Evolutionary conservation across 2,888 invertebrate species (phyloP).

Genomic region (Zaprionus lineosus): DNA sequence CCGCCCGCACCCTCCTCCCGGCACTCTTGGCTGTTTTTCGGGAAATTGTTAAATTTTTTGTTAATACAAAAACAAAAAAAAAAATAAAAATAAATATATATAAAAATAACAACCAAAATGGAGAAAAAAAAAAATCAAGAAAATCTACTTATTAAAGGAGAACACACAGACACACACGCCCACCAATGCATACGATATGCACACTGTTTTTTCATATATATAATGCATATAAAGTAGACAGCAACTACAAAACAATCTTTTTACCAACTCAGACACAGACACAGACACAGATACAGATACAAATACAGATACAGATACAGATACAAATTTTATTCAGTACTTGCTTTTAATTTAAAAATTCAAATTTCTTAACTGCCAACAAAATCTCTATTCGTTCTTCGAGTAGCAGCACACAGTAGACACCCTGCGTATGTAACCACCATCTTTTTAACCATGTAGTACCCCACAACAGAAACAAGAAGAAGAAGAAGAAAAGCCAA

Average conservation of each 20-base stretch:
- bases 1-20: neutral
- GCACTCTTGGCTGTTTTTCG: slow-evolving; percentile 71
- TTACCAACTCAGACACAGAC: slow-evolving; percentile 34
- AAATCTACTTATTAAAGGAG: slow-evolving; percentile 11
- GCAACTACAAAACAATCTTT: slow-evolving; percentile 32
- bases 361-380: slow-evolving; percentile 29
- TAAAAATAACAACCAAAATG: slow-evolving; percentile 6
- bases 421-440: slow-evolving; percentile 58
- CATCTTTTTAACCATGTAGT: slow-evolving; percentile 7
- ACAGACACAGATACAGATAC: too few relatives aligned
- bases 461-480: slow-evolving; percentile 6
- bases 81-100: slow-evolving; percentile 22
- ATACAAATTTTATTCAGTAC: slow-evolving; percentile 32
- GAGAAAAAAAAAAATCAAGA: slow-evolving; percentile 12
- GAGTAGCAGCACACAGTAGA: slow-evolving; percentile 36
- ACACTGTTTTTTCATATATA: slow-evolving; percentile 75
- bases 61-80: slow-evolving; percentile 43
- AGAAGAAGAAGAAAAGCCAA: too few relatives aligned
- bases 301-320: slow-evolving; percentile 7
- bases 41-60: slow-evolving; percentile 75
- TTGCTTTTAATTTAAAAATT: slow-evolving; percentile 29
- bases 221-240: slow-evolving; percentile 62
- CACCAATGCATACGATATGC: slow-evolving; percentile 76
- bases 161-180: slow-evolving; percentile 65
- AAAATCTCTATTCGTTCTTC: slow-evolving; percentile 19